These are phyloP conservation scores for Notolepis coatsorum DNA, from an alignment of 2,797 vertebrate species.

Conservation along the genomic window DNA sequence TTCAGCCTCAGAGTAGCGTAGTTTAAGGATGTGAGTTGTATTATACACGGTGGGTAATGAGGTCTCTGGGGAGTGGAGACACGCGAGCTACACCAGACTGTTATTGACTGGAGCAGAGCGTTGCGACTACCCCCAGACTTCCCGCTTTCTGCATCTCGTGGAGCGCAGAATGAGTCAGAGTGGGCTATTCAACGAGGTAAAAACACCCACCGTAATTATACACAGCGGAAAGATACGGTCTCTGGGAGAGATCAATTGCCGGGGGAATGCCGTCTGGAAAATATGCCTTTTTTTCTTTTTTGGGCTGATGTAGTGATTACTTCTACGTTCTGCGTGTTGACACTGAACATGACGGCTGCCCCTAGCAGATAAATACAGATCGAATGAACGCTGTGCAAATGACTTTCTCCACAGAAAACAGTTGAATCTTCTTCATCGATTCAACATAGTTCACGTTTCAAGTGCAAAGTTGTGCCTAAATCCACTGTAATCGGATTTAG, in stretches of 20 bases:
- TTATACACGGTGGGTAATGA: not conserved
- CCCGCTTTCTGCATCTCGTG: not conserved
- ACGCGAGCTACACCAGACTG: not conserved
- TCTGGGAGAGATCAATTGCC: not conserved
- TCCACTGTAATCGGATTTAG: too few species aligned
- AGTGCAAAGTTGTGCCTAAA: too few species aligned
- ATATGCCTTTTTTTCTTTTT: not conserved
- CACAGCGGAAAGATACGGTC: not conserved
- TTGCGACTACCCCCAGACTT: not conserved
- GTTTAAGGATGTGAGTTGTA: not conserved
- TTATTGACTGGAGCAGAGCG: not conserved
- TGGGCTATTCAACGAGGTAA: not conserved
- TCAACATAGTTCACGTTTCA: too few species aligned
- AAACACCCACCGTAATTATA: not conserved
- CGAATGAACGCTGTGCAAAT: too few species aligned
- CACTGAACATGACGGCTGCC: too few species aligned
- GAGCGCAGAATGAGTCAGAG: not conserved
- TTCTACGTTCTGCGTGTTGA: too few species aligned
- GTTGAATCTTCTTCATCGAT: too few species aligned
- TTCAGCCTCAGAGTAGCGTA: too few species aligned
- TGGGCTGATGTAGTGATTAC: not conserved
- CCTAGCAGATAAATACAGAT: too few species aligned
- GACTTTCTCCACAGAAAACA: too few species aligned
- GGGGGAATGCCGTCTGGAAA: not conserved
- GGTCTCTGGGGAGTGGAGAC: not conserved